Evolutionary conservation across 2,888 invertebrate genomes (phyloP), one percentile per base, ranked within the genome.

Genomic region (Spodoptera exigua): DNA sequence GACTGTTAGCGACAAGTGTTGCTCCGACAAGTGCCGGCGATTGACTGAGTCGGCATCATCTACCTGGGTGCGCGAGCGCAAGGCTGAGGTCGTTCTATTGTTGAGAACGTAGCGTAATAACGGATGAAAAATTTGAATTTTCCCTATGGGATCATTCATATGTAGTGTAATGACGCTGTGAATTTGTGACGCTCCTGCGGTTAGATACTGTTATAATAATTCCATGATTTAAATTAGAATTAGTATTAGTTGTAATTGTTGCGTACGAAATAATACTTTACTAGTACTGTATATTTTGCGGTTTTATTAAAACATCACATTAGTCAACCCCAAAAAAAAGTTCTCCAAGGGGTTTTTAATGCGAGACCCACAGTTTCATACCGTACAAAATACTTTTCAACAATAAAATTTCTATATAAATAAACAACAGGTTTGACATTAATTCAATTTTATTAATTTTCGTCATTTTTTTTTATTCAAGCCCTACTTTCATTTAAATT

Each of bases 21-120:
- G 52, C 74, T 72, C 72, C 77, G 70, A 58, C 86, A 83, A 85
- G 80, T 81, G 86, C 73, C 79, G 72, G 78, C 76, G 76, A 56
- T 70, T 65, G 78, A 87, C 86, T 84, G 68, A 72, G 58, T 48
- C 51, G 53, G 73, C 75, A 67, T 65, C 76, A 80, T 57, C 61
- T 81, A 80, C 78, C 80, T 78, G 75, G 64, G 70, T 63, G 62
- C 63, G 70, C 60, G 61, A 11, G 57, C 71, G 73, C 70, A 70
- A 71, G 70, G 78, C 68, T 79, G 69, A 74, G 68, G 67, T 60
- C 63, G 70, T 53, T 62, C 43, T 55, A 62, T 60, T 61, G 57
- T 66, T 44, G 53, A 41, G 18, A 47, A 56, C 46, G 40, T 44
- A 47, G 16, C 35, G 48, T 49, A 41, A 27, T 62, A 74, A 76